Conservation (phyloP, 2,797 vertebrate genomes). For the Myotis daubentonii region DNA sequence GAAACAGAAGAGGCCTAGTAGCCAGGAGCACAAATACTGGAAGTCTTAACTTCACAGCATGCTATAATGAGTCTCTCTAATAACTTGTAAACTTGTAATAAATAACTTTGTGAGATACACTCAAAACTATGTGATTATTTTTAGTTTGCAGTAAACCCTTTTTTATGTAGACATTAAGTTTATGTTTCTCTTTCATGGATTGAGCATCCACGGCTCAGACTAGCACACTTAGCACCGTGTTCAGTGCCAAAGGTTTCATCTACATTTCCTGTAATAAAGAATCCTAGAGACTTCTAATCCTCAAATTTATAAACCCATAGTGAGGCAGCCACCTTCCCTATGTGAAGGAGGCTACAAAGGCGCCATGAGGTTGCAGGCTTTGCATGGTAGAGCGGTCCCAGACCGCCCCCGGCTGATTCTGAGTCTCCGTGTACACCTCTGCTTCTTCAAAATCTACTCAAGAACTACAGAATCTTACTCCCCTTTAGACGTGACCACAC, state of each 20-base stretch:
- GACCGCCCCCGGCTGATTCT: not conserved
- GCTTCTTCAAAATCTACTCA: not conserved
- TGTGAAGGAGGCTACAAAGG: not conserved
- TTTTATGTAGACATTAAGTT: not conserved
- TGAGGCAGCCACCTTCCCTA: not conserved
- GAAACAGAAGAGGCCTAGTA: not conserved
- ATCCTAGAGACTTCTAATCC: not conserved
- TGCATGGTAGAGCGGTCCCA: not conserved
- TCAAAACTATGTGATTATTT: slow-evolving; percentile 22
- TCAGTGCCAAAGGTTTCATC: not conserved
- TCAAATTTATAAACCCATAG: not conserved
- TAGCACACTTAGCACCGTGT: not conserved
- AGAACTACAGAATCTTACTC: not conserved
- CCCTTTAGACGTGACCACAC: not conserved
- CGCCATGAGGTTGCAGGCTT: not conserved
- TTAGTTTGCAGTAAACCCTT: not conserved
- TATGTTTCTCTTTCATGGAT: not conserved
- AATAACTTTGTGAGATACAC: not conserved
- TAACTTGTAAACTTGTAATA: not conserved
- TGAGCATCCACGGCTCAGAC: not conserved
- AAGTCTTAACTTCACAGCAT: not conserved
- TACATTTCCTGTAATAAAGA: not conserved
- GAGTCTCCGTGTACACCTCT: not conserved
- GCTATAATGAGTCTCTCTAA: not conserved
- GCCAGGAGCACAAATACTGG: not conserved